Conservation (phyloP, 2,888 invertebrate species). For the Latheticus oryzae region DNA sequence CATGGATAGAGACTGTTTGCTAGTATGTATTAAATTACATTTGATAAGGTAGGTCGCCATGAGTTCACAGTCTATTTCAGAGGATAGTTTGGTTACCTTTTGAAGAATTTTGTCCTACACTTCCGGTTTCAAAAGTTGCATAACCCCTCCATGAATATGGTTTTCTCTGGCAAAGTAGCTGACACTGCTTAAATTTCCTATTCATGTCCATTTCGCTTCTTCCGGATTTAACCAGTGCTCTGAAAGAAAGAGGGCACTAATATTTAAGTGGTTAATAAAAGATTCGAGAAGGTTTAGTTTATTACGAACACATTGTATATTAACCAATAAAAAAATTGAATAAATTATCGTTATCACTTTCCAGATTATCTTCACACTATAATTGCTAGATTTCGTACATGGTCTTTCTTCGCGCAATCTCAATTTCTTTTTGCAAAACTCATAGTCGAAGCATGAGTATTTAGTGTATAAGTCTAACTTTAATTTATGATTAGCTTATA, state of each 20-base stretch:
- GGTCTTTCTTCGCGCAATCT: not conserved
- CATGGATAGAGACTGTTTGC: too few species aligned
- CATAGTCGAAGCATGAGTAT: not conserved
- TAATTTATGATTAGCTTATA: not conserved
- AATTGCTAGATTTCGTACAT: not conserved
- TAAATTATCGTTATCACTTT: too few species aligned
- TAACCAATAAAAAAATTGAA: not conserved
- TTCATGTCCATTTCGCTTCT: too few species aligned
- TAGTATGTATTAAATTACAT: too few species aligned
- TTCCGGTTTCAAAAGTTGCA: too few species aligned
- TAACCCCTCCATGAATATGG: too few species aligned
- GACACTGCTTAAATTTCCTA: too few species aligned
- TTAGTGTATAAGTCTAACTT: not conserved
- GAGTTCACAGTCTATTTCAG: too few species aligned
- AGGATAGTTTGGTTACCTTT: too few species aligned
- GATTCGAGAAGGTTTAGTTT: not conserved
- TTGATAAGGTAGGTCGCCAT: too few species aligned
- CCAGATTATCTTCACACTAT: not conserved
- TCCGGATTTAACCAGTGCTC: not conserved
- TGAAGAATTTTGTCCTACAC: too few species aligned
- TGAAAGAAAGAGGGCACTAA: not conserved
- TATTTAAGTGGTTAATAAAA: not conserved
- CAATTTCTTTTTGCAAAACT: not conserved
- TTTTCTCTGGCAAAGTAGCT: too few species aligned
- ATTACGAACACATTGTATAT: not conserved